phyloP scores from a whole-genome alignment of 2,797 vertebrate species.

The Chelmon rostratus region DNA sequence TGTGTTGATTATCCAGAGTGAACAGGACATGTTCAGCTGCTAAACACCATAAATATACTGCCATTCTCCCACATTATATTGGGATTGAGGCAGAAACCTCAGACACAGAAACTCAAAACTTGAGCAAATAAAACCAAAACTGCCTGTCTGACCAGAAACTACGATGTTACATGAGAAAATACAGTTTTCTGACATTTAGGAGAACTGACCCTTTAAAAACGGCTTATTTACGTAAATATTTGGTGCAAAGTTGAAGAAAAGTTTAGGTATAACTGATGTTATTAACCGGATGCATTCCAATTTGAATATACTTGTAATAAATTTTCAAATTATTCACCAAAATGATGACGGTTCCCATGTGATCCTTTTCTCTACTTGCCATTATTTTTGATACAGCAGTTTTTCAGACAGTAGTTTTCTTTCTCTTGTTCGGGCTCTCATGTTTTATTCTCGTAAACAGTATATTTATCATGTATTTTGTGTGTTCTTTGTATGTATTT shows the following conservation, averaged over 20 bases:
- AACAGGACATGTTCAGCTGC: background rate
- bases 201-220: constrained; percentile 1
- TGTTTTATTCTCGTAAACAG: constrained; percentile 19
- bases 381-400: constrained; percentile 16
- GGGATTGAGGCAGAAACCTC: background rate
- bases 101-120: background rate
- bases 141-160: background rate
- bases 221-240: background rate
- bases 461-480: constrained; percentile 33
- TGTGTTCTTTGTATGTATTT: constrained; percentile 39
- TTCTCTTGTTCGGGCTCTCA: constrained; percentile 16
- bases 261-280: background rate
- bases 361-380: constrained; percentile 9
- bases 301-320: constrained; percentile 14
- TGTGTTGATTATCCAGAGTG: constrained; percentile 13
- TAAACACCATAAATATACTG: background rate
- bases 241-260: background rate
- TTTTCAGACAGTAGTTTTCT: background rate
- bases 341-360: constrained; percentile 9
- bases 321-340: constrained; percentile 4
- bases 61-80: background rate
- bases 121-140: background rate
- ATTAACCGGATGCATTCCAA: constrained; percentile 39
- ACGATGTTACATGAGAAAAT: background rate
- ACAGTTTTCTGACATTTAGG: background rate